phyloP scores from a whole-genome alignment of 2,113 vertebrate species.

The Leiothrix lutea region DNA sequence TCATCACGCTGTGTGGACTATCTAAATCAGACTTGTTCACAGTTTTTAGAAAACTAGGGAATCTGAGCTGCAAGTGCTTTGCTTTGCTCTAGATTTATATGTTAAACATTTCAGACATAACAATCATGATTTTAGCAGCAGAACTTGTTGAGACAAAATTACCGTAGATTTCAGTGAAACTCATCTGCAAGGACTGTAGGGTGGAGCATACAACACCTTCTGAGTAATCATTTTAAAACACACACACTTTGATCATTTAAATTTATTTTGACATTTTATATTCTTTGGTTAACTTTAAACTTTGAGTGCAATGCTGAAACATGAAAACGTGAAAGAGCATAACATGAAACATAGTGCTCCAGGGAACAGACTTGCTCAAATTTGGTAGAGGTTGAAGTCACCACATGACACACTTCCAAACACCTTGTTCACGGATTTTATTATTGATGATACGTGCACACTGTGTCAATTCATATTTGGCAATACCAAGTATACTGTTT shows the following conservation, averaged over 20 bases:
- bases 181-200: background rate
- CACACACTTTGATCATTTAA: background rate
- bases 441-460: slow-evolving; percentile 37
- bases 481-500: background rate
- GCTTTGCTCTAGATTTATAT: background rate
- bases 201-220: background rate
- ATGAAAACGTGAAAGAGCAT: slow-evolving; percentile 6
- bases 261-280: slow-evolving; percentile 10
- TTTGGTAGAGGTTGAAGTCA: slow-evolving; percentile 35
- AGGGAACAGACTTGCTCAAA: slow-evolving; percentile 42
- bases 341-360: slow-evolving; percentile 48
- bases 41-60: background rate
- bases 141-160: slow-evolving; percentile 27
- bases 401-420: slow-evolving; percentile 19
- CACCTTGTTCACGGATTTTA: slow-evolving; percentile 42
- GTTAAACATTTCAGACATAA: background rate
- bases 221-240: slow-evolving; percentile 19
- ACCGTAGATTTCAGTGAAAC: background rate
- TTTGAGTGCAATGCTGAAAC: background rate
- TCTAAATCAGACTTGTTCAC: background rate
- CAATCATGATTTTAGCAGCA: background rate
- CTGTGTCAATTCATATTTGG: background rate
- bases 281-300: background rate
- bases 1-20: fast-evolving
- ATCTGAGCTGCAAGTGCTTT: background rate